Percentiles rank a stretch among this genome's conserved stretches.
Conservation (phyloP, 2,888 invertebrate species). For the Opisthograptis luteolata region DNA sequence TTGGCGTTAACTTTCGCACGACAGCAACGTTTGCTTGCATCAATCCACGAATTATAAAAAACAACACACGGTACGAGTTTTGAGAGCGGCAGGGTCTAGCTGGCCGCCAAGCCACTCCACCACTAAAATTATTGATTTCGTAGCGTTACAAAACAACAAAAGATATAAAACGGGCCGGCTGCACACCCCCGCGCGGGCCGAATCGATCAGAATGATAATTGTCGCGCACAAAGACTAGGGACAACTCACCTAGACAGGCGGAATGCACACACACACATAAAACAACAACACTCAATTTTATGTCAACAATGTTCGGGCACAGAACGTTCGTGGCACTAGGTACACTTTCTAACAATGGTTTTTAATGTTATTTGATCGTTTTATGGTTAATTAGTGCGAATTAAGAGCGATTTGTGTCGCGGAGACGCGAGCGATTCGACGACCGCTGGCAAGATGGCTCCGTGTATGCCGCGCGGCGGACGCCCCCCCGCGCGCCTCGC, state of each 20-base stretch:
- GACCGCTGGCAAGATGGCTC: conserved; percentile 82
- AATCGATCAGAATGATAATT: conserved; percentile 84
- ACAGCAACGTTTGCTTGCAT: conserved; percentile 28
- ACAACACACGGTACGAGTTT: conserved; percentile 17
- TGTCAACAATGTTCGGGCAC: conserved; percentile 59
- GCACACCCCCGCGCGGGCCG: conserved; percentile 78
- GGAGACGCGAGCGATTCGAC: conserved; percentile 80
- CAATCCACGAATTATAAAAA: conserved; percentile 38
- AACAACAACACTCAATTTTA: conserved; percentile 70
- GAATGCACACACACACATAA: conserved; percentile 78
- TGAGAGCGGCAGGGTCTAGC: conserved; percentile 34
- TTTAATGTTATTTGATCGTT: conserved; percentile 58
- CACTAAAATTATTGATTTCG: conserved; percentile 82
- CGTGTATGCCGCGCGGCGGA: conserved; percentile 72
- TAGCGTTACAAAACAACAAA: conserved; percentile 82
- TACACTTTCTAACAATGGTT: conserved; percentile 52
- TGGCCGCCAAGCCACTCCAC: conserved; percentile 52
- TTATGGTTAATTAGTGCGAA: conserved; percentile 79
- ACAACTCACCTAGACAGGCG: conserved; percentile 79
- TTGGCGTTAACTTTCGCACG: conserved; percentile 28
- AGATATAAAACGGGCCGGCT: conserved; percentile 79
- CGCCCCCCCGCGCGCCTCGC: conserved; percentile 72
- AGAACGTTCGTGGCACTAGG: conserved; percentile 49
- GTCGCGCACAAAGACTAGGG: conserved; percentile 81
- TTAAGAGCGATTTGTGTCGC: conserved; percentile 72